phyloP scores from a whole-genome alignment of 1,140 invertebrate species.

The Drosophila kohkoa region DNA sequence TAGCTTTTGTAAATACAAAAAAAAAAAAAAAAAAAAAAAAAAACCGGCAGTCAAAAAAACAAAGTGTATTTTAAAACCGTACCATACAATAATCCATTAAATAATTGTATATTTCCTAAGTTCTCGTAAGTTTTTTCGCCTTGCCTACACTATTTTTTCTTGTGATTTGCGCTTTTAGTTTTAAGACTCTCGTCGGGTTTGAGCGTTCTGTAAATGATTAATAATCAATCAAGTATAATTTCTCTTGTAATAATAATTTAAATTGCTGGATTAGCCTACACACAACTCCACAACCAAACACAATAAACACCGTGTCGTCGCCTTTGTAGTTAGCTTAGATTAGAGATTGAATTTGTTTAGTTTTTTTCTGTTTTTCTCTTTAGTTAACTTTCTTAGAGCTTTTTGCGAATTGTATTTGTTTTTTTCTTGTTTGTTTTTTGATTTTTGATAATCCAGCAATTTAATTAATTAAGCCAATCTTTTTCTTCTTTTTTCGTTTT shows the following conservation, averaged over 20 bases:
- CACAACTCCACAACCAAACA: conserved; percentile 4
- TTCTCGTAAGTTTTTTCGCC: background rate
- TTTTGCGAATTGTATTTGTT: conserved; percentile 46
- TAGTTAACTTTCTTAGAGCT: conserved; percentile 35
- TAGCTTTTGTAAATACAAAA: conserved; percentile 2
- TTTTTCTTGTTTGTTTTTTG: conserved; percentile 51
- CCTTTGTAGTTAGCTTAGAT: conserved; percentile 48
- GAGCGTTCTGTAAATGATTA: conserved; percentile 69
- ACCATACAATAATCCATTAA: background rate
- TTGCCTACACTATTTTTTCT: conserved; percentile 4
- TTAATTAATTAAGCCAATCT: conserved; percentile 79
- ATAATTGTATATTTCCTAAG: conserved; percentile 22
- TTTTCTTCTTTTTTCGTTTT: conserved; percentile 79
- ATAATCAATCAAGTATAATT: conserved; percentile 8
- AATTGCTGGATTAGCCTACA: conserved; percentile 72
- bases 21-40: background rate
- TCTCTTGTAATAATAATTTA: conserved; percentile 35
- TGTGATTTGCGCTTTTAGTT: conserved; percentile 22
- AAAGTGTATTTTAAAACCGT: no score
- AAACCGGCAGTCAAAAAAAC: no score
- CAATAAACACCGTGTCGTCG: conserved; percentile 64
- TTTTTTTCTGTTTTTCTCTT: conserved; percentile 22
- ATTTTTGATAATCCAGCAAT: conserved; percentile 76
- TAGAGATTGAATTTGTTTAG: background rate
- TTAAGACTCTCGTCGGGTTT: conserved; percentile 30